These are phyloP conservation scores for Trinectes maculatus DNA, from an alignment of 2,113 vertebrate genomes.

Conservation along the genomic window DNA sequence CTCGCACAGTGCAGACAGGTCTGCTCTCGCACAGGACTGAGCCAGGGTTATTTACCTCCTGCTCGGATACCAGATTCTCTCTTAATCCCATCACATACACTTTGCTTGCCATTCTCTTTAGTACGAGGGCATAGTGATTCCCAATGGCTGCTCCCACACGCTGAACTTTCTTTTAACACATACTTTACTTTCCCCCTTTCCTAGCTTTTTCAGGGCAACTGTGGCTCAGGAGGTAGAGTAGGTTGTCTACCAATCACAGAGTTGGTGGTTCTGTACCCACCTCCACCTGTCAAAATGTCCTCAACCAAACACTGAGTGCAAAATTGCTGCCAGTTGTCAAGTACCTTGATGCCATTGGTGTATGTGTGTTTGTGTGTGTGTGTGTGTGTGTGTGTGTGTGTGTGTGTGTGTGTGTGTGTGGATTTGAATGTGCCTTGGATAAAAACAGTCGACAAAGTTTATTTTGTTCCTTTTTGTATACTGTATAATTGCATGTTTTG, in stretches of 20 bases:
- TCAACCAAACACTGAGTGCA: neutral
- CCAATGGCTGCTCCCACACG: slow-evolving; percentile 7
- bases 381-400: neutral
- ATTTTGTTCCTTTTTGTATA: too few relatives aligned
- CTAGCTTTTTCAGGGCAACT: neutral
- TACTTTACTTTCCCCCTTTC: neutral
- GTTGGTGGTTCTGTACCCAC: neutral
- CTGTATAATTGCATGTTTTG: too few relatives aligned
- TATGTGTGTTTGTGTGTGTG: neutral
- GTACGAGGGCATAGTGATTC: slow-evolving; percentile 36
- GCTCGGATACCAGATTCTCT: slow-evolving; percentile 56
- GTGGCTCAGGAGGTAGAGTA: neutral
- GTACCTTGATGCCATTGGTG: neutral
- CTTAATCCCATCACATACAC: slow-evolving; percentile 49
- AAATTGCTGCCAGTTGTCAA: neutral
- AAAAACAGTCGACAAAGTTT: too few relatives aligned
- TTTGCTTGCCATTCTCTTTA: slow-evolving; percentile 22
- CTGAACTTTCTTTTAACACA: slow-evolving; percentile 28
- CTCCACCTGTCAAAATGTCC: neutral
- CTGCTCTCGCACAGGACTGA: slow-evolving; percentile 56
- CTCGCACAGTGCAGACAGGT: slow-evolving; percentile 44
- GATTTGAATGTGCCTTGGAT: neutral
- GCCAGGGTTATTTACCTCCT: slow-evolving; percentile 50
- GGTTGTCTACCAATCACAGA: neutral
- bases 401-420: neutral